Percentiles rank a stretch among this genome's conserved stretches.
Evolutionary conservation across 2,113 vertebrate genomes (phyloP).

Genomic region (Climacteris rufus): DNA sequence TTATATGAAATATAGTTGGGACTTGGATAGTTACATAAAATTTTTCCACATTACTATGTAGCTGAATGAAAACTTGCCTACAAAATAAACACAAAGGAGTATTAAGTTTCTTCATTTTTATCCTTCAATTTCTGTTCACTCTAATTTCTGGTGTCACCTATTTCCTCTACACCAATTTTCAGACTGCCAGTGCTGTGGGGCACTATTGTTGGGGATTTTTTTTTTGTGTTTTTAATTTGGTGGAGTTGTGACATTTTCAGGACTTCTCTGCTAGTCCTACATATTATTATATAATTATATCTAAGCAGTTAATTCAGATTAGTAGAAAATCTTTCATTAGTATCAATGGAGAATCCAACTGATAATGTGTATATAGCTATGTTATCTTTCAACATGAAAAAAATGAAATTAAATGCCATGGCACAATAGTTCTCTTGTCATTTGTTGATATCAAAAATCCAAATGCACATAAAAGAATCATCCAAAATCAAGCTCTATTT

Average conservation of each 20-base stretch:
- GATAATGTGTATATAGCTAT: background rate
- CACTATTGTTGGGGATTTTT: rapidly evolving
- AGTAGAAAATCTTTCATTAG: background rate
- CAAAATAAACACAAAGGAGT: background rate
- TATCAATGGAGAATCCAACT: background rate
- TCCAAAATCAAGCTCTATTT: background rate
- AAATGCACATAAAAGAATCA: background rate
- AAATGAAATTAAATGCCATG: background rate
- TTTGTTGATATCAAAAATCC: background rate
- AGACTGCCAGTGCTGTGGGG: background rate
- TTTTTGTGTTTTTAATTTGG: background rate
- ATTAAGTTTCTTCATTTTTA: background rate
- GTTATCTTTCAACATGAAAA: background rate
- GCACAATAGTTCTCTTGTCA: background rate
- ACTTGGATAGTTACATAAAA: background rate
- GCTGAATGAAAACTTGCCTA: background rate
- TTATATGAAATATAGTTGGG: background rate
- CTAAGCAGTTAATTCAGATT: background rate
- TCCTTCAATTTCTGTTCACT: background rate
- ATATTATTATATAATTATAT: background rate
- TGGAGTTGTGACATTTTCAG: background rate
- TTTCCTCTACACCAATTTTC: background rate
- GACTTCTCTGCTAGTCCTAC: background rate
- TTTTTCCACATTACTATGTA: background rate
- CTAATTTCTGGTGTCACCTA: background rate